Evolutionary conservation across 2,797 vertebrate genomes (phyloP), one percentile per base, ranked within the genome.

Genomic region (Podarcis siculus): DNA sequence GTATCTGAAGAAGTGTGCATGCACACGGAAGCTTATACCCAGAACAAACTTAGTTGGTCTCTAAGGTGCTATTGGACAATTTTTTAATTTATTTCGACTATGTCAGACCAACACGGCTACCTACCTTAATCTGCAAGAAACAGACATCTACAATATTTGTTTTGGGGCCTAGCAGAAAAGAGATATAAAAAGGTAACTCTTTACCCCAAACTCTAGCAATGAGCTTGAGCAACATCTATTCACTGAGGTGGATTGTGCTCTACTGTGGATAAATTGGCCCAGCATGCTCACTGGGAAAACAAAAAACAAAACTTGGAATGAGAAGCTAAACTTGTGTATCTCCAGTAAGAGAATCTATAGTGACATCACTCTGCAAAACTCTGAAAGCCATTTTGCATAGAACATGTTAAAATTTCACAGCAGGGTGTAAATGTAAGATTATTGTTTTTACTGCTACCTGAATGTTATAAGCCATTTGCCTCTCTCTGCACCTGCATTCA

Each of bases 381-480:
- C 23, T 71, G 87, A 69, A 19, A 90, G 37, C 21, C 0, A 5
- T 19, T 23, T 89, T 92, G 72, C 67, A 66, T 67, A 75, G 83
- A 69, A 25, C 83, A 5, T 37, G 83, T 67, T 92, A 82, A 8
- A 86, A 66, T 79, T 35, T 3, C 6, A 90, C 92, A 79, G 72
- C 84, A 3, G 55, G 89, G 76, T 76, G 75, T 77, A 88, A 88
- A 85, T 15, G 37, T 37, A 83, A 89, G 66, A 55, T 91, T 87
- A 27, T 79, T 37, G 58, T 49, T 89, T 32, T 10, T 85, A 23
- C 61, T 90, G 30, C 55, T 87, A 86, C 49, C 75, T 83, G 55
- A 85, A 4, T 82, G 61, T 90, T 87, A 73, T 55, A 88, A 58
- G 37, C 90, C 90, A 66, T n/a, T 92, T 27, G 55, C 87, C 83